A percentile compares a stretch with the other conserved stretches of the same genome.
Conservation (phyloP, 2,888 invertebrate genomes). For the Eueremaeus valkanovi region DNA sequence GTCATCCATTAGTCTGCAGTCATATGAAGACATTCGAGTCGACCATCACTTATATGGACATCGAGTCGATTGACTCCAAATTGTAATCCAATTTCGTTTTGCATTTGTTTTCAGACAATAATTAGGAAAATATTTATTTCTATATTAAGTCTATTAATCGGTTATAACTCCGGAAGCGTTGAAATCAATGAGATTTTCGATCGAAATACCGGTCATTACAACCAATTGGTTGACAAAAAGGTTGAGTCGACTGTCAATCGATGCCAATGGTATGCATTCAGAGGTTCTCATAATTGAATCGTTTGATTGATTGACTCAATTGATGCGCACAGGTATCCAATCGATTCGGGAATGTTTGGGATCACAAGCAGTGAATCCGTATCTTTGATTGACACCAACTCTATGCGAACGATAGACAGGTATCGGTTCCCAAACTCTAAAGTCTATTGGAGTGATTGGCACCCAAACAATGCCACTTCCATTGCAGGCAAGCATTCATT, state of each 20-base stretch:
- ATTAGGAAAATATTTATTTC: too few relatives aligned
- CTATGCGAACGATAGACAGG: constrained; percentile 25
- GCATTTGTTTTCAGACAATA: background rate
- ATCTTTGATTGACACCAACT: constrained; percentile 34
- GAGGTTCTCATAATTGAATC: background rate
- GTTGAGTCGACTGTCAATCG: constrained; percentile 12
- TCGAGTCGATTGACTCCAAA: constrained; percentile 18
- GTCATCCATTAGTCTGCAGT: constrained; percentile 13
- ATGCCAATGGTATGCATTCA: constrained; percentile 32
- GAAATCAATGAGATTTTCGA: constrained; percentile 2
- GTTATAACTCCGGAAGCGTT: constrained; percentile 19
- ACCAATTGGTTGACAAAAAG: background rate
- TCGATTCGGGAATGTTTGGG: constrained; percentile 36
- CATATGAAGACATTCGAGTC: constrained; percentile 27
- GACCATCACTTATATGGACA: constrained; percentile 30
- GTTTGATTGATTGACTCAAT: background rate
- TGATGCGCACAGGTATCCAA: too few relatives aligned
- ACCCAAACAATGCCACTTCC: background rate
- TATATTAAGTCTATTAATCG: constrained; percentile 27
- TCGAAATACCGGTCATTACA: constrained; percentile 5
- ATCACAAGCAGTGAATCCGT: constrained; percentile 20
- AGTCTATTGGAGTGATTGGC: constrained; percentile 41
- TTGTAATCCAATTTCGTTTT: background rate
- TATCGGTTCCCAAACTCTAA: constrained; percentile 27
- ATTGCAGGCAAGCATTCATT: too few relatives aligned